Base-by-base conservation (phyloP, 1,140 invertebrate genomes). In the Rhopalosiphum padi region DNA sequence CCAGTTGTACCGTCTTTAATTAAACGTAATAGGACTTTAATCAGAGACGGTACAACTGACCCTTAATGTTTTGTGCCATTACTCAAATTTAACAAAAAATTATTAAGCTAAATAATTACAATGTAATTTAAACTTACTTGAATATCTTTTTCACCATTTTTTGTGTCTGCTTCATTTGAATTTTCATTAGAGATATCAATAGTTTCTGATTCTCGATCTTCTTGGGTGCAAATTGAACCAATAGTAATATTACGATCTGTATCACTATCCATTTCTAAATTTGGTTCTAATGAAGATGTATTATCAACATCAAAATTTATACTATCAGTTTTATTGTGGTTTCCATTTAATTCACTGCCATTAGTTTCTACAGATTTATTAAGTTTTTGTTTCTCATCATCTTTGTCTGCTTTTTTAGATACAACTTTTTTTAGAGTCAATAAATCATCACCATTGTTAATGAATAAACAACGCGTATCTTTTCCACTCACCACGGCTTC, bases 391-490 rank as follows among this genome's bases (percentile, higher is more conserved):
- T 93, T 93, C 21, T 93, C 91, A 93, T 93, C 91, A 53, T 85
- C 77, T 53, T 85, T 93, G 21, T 93, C 91, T 7, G 91, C 21
- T 68, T 93, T 93, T 85, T 93, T 93, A 0, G 91, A 93, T 85
- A 93, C 91, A 83, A 93, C 91, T 93, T 93, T 93, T 93, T 93
- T 93, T 86, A 93, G 86, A 30, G 91, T 93, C 25, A 93, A 93
- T 37, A 93, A 86, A 93, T 93, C 91, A 93, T 93, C 91, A 18
- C 91, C 91, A 86, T 93, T 93, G 35, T 93, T 93, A 86, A 93
- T 93, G 23, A 93, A 93, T 22, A 93, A 55, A 86, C 91, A 93
- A 55, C 91, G 91, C 6, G 82, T 53, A 86, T 93, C 91, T 93
- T 93, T 93, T 93, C 91, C 91, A 85, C 60, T 93, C 6, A 85